Base-by-base conservation (phyloP, 2,113 vertebrate genomes). In the Siniperca chuatsi region DNA sequence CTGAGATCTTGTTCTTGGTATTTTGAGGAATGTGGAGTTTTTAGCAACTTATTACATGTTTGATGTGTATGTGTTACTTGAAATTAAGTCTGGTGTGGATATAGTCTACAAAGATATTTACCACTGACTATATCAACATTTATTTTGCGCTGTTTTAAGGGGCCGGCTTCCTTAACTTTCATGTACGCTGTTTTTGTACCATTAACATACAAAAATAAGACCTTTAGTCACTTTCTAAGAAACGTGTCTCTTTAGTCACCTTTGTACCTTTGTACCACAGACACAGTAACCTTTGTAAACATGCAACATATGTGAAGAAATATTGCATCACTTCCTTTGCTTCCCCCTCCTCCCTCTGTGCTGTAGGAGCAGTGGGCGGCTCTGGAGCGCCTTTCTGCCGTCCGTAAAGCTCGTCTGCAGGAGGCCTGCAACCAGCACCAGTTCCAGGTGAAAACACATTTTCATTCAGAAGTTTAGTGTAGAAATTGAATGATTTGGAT, bases 361-460 rank as follows among this genome's bases (percentile, higher is more conserved):
- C 72, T 93, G 9, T 20, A 97, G 88, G 97, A 97, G 65, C 98
- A 99, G 92, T 99, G 98, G 98, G 97, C 97, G 48, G 97, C 96
- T 78, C 94, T 99, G 89, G 98, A 97, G 88, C 95, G 95, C 78
- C 96, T 99, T 2, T 98, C 98, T 0, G 97, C 97, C 33, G 96
- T 98, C 10, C 96, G 98, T 48, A 99, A 99, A 91, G 95, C 96
- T 40, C 96, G 94, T 35, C 95, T 99, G 62, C 96, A 97, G 89
- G 97, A 99, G 84, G 98, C 98, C 95, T 98, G 92, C 76, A 95
- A 95, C 91, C 91, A 89, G 88, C 97, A 99, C 93, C 98, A 99
- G 95, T 99, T 99, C 96, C 98, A 99, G 91, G 94, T 95, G 2
- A 83, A 8, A 42, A 44, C 65, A 4, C 1, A 0, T 4, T 29